A percentile compares a stretch with the other conserved stretches of the same genome.
Evolutionary conservation across 2,888 invertebrate genomes (phyloP).

Genomic region (Gastracanthus pulcherrimus): DNA sequence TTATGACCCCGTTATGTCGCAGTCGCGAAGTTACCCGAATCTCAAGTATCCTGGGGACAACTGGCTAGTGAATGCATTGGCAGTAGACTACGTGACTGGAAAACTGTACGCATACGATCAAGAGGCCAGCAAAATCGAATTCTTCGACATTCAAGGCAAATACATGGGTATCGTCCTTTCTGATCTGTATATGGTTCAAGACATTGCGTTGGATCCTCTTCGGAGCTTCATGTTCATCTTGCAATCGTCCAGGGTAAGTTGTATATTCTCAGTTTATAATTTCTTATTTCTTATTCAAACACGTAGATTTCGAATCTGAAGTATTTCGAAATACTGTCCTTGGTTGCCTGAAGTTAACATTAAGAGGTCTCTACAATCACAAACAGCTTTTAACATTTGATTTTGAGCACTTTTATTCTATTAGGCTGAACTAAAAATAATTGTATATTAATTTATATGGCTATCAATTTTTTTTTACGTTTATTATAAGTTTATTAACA

Average conservation of each 20-base stretch:
- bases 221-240: background rate
- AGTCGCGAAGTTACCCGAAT: background rate
- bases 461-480: too few species aligned
- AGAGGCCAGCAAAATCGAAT: background rate
- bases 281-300: too few species aligned
- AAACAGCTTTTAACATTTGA: too few species aligned
- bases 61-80: background rate
- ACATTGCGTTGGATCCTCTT: background rate
- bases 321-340: too few species aligned
- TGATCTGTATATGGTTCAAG: background rate
- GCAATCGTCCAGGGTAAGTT: background rate
- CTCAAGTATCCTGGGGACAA: background rate
- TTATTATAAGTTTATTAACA: too few species aligned
- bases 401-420: too few species aligned
- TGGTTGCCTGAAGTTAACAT: too few species aligned
- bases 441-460: too few species aligned
- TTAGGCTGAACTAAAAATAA: too few species aligned
- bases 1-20: background rate
- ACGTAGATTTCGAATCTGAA: too few species aligned
- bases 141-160: background rate
- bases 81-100: background rate
- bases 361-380: too few species aligned
- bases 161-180: background rate
- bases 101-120: background rate
- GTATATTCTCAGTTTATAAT: too few species aligned